Conservation (phyloP, 2,797 vertebrate genomes). For the Momotus momota region DNA sequence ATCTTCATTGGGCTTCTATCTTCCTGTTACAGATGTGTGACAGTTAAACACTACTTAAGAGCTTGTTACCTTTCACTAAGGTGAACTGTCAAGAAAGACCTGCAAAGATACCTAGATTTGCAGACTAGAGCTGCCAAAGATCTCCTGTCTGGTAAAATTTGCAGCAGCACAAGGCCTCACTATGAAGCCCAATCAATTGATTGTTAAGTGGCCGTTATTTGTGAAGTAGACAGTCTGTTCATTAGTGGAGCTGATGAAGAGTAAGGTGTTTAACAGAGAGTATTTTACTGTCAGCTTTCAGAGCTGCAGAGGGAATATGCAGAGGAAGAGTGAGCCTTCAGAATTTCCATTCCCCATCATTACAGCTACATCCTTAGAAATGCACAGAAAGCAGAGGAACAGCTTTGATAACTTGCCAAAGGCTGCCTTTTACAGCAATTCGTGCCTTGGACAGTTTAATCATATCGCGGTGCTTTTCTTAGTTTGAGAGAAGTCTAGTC, state of each 20-base stretch:
- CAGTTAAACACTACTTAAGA: neutral
- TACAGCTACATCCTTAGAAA: neutral
- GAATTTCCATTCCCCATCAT: neutral
- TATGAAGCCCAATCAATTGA: slow-evolving; percentile 3
- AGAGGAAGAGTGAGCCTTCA: neutral
- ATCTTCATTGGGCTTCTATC: neutral
- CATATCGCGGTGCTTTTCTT: neutral
- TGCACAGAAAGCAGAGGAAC: slow-evolving; percentile 9
- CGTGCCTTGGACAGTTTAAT: neutral
- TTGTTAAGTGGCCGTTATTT: slow-evolving; percentile 23
- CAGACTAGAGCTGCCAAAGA: neutral
- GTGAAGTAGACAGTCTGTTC: neutral
- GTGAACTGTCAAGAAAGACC: neutral
- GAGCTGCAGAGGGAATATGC: neutral
- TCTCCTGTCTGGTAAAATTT: neutral
- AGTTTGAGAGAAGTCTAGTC: neutral
- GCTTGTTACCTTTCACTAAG: neutral
- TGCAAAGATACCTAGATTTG: neutral
- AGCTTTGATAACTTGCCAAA: neutral
- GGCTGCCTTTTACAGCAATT: slow-evolving; percentile 10
- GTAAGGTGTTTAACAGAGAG: neutral
- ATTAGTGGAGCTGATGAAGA: slow-evolving; percentile 29
- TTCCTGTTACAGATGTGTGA: neutral
- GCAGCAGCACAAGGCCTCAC: neutral
- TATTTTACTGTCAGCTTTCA: slow-evolving; percentile 1